Base-by-base conservation (phyloP, 2,888 invertebrate species). In the Drosophila monieri region DNA sequence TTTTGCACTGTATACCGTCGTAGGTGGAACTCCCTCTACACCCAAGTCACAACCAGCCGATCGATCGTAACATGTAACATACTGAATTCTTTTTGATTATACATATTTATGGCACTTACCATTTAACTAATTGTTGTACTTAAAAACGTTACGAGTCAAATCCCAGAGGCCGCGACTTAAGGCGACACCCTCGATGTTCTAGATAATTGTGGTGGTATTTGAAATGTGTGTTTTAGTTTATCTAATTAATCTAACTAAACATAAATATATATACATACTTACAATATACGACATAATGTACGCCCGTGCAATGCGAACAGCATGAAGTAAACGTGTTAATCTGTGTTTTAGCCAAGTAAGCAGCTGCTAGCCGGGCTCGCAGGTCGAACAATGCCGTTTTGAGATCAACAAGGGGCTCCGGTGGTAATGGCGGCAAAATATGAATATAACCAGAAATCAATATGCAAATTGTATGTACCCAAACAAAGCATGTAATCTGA, bases 341-440 rank as follows among this genome's bases (percentile, higher is more conserved):
- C 86, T 83, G 88, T 88, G 85, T 87, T 84, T 87, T 87, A 84
- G 84, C 65, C 73, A 87, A 85, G 87, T 87, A 84, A 84, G 84
- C 74, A 57, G 61, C 60, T 61, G 51, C 72, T 25, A 53, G 51
- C 32, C 35, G 46, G 23, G 55, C 30, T 47, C 37, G 56, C 70
- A 60, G 49, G 58, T 59, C 58, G 70, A 68, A 51, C 54, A 53
- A 39, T 49, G 49, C 39, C 21, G 15, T 35, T 35, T 32, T 35
- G 35, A 35, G 35, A 14, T n/a, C 35, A 35, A 14, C 14, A 32
- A 6, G n/a, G n/a, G n/a, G n/a, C n/a, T 6, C 41, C 43, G 35
- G n/a, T 14, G 43, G 46, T 35, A 39, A 41, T 30, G 52, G 54
- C 54, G 47, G 64, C 39, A 44, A 48, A 69, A 72, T 53, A 70